Conservation (phyloP, 2,888 invertebrate species). For the Gari tellinella region DNA sequence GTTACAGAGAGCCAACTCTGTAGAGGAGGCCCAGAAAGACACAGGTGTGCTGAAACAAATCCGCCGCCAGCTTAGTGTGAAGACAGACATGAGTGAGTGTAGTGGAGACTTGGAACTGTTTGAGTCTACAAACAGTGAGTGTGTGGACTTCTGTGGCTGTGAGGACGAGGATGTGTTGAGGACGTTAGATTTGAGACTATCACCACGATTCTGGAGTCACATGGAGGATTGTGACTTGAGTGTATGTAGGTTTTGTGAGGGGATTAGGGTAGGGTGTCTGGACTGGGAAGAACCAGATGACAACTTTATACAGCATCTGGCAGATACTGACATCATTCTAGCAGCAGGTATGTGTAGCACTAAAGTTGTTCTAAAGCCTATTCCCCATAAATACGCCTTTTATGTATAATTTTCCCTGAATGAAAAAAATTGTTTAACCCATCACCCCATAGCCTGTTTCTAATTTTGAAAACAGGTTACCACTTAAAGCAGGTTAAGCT, state of each 20-base stretch:
- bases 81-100: slow-evolving; percentile 34
- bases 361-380: too few relatives aligned
- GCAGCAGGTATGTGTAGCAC: slow-evolving; percentile 80
- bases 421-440: too few relatives aligned
- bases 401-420: too few relatives aligned
- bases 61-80: slow-evolving; percentile 69
- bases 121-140: too few relatives aligned
- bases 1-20: not conserved
- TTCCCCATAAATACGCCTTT: too few relatives aligned
- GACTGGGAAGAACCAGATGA: slow-evolving; percentile 74
- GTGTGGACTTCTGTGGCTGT: too few relatives aligned
- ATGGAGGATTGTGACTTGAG: slow-evolving; percentile 47
- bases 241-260: slow-evolving; percentile 26
- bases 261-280: slow-evolving; percentile 66
- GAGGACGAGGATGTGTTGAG: too few relatives aligned
- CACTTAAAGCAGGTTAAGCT: too few relatives aligned
- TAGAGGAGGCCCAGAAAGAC: slow-evolving; percentile 32
- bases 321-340: slow-evolving; percentile 70
- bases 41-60: slow-evolving; percentile 68
- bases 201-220: slow-evolving; percentile 49
- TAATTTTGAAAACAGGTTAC: too few relatives aligned
- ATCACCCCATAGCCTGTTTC: too few relatives aligned
- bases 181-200: slow-evolving; percentile 54
- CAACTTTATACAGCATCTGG: slow-evolving; percentile 52
- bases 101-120: too few relatives aligned